Conservation (phyloP, 2,113 vertebrate genomes). For the Macquaria australasica region DNA sequence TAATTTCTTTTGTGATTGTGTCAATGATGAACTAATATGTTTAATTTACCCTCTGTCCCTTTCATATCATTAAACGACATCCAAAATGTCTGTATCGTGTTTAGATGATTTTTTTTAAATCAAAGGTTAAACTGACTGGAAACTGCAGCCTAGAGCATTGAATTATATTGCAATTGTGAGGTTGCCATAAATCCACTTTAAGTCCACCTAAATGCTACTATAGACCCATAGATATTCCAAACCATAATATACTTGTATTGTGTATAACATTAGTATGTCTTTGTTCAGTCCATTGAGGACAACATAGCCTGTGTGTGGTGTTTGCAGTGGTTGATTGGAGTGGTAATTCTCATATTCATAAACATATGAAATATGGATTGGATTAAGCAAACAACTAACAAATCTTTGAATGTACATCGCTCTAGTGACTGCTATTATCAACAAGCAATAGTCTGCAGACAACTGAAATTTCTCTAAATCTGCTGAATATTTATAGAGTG, state of each 20-base stretch:
- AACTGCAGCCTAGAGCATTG: neutral
- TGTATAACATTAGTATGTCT: neutral
- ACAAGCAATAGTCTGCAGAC: conserved; percentile 63
- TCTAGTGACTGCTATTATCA: conserved; percentile 67
- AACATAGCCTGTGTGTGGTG: neutral
- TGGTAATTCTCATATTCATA: conserved; percentile 64
- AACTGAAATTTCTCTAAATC: conserved; percentile 55
- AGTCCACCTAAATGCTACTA: neutral
- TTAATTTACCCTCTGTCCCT: neutral
- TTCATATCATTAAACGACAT: neutral
- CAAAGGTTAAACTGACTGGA: neutral
- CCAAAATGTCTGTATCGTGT: neutral
- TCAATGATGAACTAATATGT: neutral
- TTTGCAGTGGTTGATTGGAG: conserved; percentile 23
- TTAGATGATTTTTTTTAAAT: neutral
- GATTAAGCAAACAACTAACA: conserved; percentile 71
- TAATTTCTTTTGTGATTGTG: neutral
- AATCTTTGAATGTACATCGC: conserved; percentile 61
- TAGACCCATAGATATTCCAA: neutral
- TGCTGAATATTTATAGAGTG: conserved; percentile 75
- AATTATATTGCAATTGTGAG: neutral
- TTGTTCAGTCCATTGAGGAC: neutral
- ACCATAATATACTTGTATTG: neutral
- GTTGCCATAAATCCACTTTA: neutral
- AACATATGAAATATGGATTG: conserved; percentile 71